Conservation (phyloP, 1,140 invertebrate species). For the Drosophila lowei region DNA sequence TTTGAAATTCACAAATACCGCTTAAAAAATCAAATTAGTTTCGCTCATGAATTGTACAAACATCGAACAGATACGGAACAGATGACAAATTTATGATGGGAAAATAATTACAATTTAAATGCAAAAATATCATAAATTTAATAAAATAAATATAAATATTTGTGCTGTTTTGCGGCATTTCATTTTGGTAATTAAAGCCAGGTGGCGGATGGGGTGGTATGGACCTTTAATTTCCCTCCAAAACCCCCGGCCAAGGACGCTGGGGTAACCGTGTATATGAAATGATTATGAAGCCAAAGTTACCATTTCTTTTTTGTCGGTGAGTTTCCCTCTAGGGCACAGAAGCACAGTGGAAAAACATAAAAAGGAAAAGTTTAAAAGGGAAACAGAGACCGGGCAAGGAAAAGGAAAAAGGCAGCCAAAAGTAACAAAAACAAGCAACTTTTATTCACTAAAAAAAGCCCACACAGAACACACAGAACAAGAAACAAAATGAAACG, state of each 20-base stretch:
- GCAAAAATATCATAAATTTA: neutral
- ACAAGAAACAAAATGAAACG: constrained; percentile 37
- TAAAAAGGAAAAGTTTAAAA: constrained; percentile 52
- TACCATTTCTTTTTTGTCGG: constrained; percentile 38
- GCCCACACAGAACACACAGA: constrained; percentile 9
- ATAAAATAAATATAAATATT: constrained; percentile 18
- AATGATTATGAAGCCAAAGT: constrained; percentile 46
- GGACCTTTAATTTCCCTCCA: neutral
- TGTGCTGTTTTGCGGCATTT: neutral
- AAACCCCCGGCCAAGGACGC: constrained; percentile 14
- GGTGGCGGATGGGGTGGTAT: constrained; percentile 1
- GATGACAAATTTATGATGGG: constrained; percentile 5
- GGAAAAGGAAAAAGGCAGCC: constrained; percentile 23
- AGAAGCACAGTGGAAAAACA: constrained; percentile 43
- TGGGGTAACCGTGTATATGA: constrained; percentile 32
- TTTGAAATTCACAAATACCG: too few species aligned
- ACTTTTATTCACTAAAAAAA: constrained; percentile 43
- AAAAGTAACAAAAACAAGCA: constrained; percentile 42
- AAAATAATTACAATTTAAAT: constrained; percentile 1
- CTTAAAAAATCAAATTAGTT: neutral
- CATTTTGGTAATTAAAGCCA: constrained; percentile 13
- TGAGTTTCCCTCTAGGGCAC: constrained; percentile 40
- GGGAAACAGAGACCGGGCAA: constrained; percentile 43
- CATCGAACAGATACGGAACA: constrained; percentile 8
- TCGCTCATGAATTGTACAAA: constrained; percentile 15